These are phyloP conservation scores for Ciconia stormi DNA, from an alignment of 2,113 vertebrate genomes.

Conservation along the genomic window DNA sequence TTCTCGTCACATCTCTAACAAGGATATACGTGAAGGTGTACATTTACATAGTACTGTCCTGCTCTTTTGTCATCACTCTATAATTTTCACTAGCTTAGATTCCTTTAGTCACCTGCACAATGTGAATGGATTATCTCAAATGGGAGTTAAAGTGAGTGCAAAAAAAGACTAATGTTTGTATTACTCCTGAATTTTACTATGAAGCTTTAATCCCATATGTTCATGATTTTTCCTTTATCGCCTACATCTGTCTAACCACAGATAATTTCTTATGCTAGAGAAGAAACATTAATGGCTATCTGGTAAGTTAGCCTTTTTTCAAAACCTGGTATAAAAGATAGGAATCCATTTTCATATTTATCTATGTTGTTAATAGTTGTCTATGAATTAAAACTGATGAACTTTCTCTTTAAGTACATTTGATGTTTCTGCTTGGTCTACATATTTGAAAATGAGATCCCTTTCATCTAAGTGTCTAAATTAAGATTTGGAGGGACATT, in stretches of 20 bases:
- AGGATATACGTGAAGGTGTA: accelerated
- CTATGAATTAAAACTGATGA: neutral
- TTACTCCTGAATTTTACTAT: neutral
- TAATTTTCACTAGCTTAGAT: neutral
- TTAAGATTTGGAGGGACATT: neutral
- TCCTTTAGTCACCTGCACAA: neutral
- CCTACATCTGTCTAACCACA: neutral
- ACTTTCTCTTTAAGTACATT: neutral
- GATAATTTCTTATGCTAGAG: neutral
- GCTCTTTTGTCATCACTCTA: neutral
- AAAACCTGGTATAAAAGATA: neutral
- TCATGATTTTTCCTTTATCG: neutral
- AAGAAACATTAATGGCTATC: neutral
- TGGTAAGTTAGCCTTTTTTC: neutral
- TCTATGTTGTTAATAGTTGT: neutral
- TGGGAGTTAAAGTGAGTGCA: neutral
- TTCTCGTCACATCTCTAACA: neutral
- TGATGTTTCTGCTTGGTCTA: neutral
- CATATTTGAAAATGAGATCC: neutral
- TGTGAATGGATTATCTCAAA: neutral
- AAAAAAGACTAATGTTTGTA: neutral
- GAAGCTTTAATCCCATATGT: neutral
- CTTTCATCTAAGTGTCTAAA: neutral
- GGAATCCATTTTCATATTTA: neutral
- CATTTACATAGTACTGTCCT: neutral